These are phyloP conservation scores for Echinometra lucunter DNA, from an alignment of 53 echinoderm and acorn worm species.

Conservation along the genomic window DNA sequence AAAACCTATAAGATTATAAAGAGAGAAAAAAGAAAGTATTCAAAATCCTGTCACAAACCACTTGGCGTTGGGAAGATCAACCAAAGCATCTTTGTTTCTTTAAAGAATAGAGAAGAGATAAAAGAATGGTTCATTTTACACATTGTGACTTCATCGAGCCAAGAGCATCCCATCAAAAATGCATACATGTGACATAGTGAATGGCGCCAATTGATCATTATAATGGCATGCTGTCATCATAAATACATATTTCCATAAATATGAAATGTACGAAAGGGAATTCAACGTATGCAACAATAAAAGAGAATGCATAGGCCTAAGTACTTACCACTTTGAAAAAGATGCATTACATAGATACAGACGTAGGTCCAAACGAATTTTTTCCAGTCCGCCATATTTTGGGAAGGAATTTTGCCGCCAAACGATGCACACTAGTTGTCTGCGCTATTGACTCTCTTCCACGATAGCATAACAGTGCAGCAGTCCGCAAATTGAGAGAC, in stretches of 20 bases:
- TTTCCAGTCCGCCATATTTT: slow-evolving; percentile 64
- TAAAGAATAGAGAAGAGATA: not conserved
- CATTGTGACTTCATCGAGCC: not conserved
- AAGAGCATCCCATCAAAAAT: not conserved
- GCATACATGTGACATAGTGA: not conserved
- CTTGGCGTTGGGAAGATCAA: not conserved
- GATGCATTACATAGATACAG: slow-evolving; percentile 46
- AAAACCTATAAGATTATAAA: too few species aligned
- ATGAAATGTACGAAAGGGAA: not conserved
- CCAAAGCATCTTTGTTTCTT: not conserved
- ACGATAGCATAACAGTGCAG: not conserved
- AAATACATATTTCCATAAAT: not conserved
- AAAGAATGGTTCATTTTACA: not conserved
- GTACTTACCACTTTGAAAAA: slow-evolving; percentile 59
- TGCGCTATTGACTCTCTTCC: not conserved
- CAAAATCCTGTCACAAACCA: not conserved
- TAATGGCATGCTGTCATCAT: not conserved
- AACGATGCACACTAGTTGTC: not conserved
- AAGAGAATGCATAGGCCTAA: not conserved
- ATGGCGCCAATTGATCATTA: not conserved
- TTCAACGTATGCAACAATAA: not conserved
- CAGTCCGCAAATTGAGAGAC: not conserved
- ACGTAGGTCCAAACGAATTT: slow-evolving; percentile 64
- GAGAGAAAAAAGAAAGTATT: too few species aligned
- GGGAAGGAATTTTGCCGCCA: not conserved